Evolutionary conservation across 2,888 invertebrate species (phyloP), one percentile per base, ranked within the genome.

Genomic region (Unio pictorum): DNA sequence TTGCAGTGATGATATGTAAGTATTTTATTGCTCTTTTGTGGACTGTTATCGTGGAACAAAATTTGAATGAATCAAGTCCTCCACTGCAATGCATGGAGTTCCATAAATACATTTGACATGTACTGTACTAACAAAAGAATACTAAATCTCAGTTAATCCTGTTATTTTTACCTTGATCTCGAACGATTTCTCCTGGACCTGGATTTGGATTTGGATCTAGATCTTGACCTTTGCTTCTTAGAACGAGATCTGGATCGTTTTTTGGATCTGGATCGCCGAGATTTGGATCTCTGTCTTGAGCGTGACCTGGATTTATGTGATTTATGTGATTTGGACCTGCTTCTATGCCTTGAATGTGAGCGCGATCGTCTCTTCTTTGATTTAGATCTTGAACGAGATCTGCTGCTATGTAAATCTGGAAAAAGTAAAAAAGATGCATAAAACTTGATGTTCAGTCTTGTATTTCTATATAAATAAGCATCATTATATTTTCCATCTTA

Each of bases 221-320:
- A 75, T 59, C 73, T 71, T 59, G 69, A 73, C 45, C 70, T 68
- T 15, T 93, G 91, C 30, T 45, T 45, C 15, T 45, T 45, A 45
- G 45, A 45, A 15, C 45, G 45, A 45, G 45, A 45, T 45, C 91
- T 91, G 0, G 93, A 93, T 83, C 74, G 89, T 79, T 92, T 69
- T 67, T 78, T 70, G 64, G 81, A 81, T 70, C 82, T 82, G 58
- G 83, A 84, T 34, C 81, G 92, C 8, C 93, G 88, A 2, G 79
- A 74, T 57, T 82, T 73, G 15, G 79, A 78, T 65, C 81, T 71
- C n/a, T 77, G 75, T 23, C 81, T 64, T 64, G 84, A 83, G 56
- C 81, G 75, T 63, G 84, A 84, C 61, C 85, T 77, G 61, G 82
- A 83, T 56, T 80, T 71, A 66, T 80, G 76, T 54, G 70, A 71